Evolutionary conservation across 2,888 invertebrate genomes (phyloP).

Genomic region (Adela reaumurella): DNA sequence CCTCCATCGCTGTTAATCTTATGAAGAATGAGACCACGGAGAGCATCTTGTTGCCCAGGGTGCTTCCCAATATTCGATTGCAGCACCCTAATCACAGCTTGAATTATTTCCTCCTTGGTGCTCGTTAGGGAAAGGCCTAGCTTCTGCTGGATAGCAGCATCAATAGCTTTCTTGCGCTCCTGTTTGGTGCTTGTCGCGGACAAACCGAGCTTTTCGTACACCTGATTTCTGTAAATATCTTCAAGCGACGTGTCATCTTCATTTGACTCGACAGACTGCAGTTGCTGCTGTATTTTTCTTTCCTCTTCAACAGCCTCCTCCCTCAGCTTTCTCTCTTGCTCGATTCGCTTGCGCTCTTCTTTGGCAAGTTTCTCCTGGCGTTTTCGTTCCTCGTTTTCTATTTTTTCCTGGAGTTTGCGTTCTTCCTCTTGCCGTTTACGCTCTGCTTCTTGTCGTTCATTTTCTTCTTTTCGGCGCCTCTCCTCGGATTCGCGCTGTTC

Average conservation of each 20-base stretch:
- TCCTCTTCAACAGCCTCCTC: slow-evolving; percentile 16
- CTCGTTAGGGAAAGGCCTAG: slow-evolving; percentile 30
- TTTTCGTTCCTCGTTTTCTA: slow-evolving; percentile 2
- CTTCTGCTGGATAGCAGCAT: slow-evolving; percentile 31
- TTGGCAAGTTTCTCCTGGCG: slow-evolving; percentile 16
- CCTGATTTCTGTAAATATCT: slow-evolving; percentile 35
- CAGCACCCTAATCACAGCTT: slow-evolving; percentile 31
- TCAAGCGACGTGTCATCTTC: slow-evolving; percentile 31
- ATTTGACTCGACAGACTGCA: slow-evolving; percentile 8
- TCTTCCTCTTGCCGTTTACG: slow-evolving; percentile 9
- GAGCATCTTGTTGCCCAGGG: slow-evolving; percentile 19
- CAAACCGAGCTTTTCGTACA: slow-evolving; percentile 35
- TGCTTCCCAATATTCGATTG: slow-evolving; percentile 26
- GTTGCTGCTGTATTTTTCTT: background rate
- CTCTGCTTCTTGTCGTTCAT: slow-evolving; percentile 12
- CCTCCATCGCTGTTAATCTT: slow-evolving; percentile 26
- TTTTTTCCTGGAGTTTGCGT: slow-evolving; percentile 11
- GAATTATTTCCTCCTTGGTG: slow-evolving; percentile 32
- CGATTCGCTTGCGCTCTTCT: slow-evolving; percentile 8
- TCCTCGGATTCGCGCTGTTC: slow-evolving; percentile 10
- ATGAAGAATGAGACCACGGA: slow-evolving; percentile 26
- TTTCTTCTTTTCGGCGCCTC: slow-evolving; percentile 3
- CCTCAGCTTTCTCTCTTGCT: slow-evolving; percentile 13
- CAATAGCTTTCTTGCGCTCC: slow-evolving; percentile 28
- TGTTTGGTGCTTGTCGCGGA: slow-evolving; percentile 24